Conservation (phyloP, 2,888 invertebrate species). For the Phengaris alcon region DNA sequence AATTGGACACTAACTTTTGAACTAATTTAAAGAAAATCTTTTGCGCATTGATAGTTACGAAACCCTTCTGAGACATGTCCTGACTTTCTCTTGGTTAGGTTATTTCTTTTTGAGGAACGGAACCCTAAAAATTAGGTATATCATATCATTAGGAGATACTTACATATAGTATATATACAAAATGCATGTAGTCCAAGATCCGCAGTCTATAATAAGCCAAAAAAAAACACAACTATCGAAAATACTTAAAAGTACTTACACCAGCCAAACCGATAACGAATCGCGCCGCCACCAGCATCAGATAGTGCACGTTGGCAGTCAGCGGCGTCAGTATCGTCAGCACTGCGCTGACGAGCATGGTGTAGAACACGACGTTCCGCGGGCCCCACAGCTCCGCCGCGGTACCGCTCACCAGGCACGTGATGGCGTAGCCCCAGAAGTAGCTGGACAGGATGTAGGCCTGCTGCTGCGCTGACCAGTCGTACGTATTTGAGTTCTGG, state of each 20-base stretch:
- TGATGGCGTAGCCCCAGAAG: slow-evolving; percentile 80
- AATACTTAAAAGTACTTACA: slow-evolving; percentile 64
- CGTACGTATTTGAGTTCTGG: slow-evolving; percentile 64
- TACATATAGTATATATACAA: too few species aligned
- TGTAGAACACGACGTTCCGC: slow-evolving; percentile 77
- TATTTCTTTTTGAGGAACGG: too few species aligned
- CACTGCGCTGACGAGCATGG: slow-evolving; percentile 74
- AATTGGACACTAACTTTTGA: too few species aligned
- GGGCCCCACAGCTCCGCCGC: slow-evolving; percentile 83
- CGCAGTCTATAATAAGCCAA: too few species aligned
- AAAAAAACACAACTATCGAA: background rate
- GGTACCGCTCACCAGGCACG: slow-evolving; percentile 81
- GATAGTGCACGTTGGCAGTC: slow-evolving; percentile 79
- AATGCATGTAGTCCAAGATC: too few species aligned
- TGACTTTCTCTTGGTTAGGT: too few species aligned
- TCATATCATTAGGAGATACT: too few species aligned
- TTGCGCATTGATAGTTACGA: too few species aligned
- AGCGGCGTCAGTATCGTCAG: slow-evolving; percentile 82
- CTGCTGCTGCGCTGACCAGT: slow-evolving; percentile 82
- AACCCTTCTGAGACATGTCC: too few species aligned
- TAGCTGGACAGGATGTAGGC: slow-evolving; percentile 81
- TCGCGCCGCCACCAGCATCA: slow-evolving; percentile 77
- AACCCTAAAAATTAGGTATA: too few species aligned
- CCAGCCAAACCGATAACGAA: slow-evolving; percentile 81
- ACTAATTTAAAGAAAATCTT: too few species aligned